Base-by-base conservation (phyloP, 2,888 invertebrate genomes). In the Phortica okadai region DNA sequence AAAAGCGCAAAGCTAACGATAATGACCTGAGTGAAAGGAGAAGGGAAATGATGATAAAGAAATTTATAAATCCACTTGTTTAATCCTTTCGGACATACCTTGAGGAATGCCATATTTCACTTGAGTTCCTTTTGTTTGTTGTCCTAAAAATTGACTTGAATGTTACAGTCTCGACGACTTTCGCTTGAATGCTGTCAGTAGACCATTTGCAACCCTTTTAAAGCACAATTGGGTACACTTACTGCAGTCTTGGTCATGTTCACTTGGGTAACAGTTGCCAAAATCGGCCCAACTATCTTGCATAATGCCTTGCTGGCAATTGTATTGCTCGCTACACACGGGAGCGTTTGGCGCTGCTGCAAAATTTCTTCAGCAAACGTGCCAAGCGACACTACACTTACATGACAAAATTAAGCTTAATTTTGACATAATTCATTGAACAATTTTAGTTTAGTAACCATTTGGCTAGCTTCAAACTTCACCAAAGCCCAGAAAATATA, bases 281-380 rank as follows among this genome's bases (percentile, higher is more conserved):
- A 80, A 75, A 82, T 76, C 73, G 66, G 74, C 79, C 84, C 82
- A 80, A 73, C 74, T 74, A 70, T 21, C 5, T 44, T 74, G 45
- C 64, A 50, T 64, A 76, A 56, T 56, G 74, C 76, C 74, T 76
- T 16, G 25, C 76, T 86, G 87, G 83, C 77, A 86, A 83, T 73
- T 10, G 25, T 44, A 41, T 62, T 16, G 42, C 64, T 8, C 33
- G 56, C 25, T 62, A 14, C 72, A 75, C 73, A 33, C 21, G 33
- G 73, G 59, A 59, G 16, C 59, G 11, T 14, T 67, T 58, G 41
- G 16, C 74, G 75, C 75, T 66, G 76, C 64, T 73, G 66, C 77
- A 45, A 77, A 62, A 80, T 89, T 89, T 81, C 86, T 81, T 80
- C 82, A 87, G 76, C 77, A 75, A 76, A 90, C 89, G 90, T 89